A percentile compares a stretch with the other conserved stretches of the same genome.
phyloP scores from a whole-genome alignment of 1,140 invertebrate species.

The Zaprionus nigranus region DNA sequence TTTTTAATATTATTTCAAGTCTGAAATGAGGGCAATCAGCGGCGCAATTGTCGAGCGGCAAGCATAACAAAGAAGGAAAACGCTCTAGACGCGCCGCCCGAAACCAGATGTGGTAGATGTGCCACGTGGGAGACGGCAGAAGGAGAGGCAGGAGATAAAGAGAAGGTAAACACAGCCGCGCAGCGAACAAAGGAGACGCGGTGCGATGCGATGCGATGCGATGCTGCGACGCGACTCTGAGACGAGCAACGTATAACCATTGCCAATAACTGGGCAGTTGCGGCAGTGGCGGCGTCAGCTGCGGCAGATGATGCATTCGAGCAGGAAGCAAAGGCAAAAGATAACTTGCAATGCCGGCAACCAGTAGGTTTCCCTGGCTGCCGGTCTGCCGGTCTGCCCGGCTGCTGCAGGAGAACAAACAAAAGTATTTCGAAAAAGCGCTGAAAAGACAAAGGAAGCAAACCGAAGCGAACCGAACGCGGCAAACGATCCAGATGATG shows the following conservation, averaged over 20 bases:
- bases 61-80: slow-evolving; percentile 73
- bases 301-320: slow-evolving; percentile 42
- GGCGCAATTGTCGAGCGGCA: slow-evolving; percentile 79
- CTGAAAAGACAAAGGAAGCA: slow-evolving; percentile 49
- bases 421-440: slow-evolving; percentile 52
- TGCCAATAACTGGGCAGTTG: slow-evolving; percentile 58
- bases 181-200: slow-evolving; percentile 31
- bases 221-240: slow-evolving; percentile 27
- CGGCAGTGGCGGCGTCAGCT: slow-evolving; percentile 1
- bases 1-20: slow-evolving; percentile 83
- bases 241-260: slow-evolving; percentile 48
- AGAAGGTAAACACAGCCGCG: slow-evolving; percentile 29
- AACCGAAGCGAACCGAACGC: slow-evolving; percentile 21
- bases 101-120: slow-evolving; percentile 30
- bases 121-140: slow-evolving; percentile 19
- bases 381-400: neutral
- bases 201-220: slow-evolving; percentile 20
- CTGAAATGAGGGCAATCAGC: slow-evolving; percentile 82
- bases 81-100: slow-evolving; percentile 44
- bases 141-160: slow-evolving; percentile 1
- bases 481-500: slow-evolving; percentile 35
- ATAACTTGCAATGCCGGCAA: slow-evolving; percentile 31
- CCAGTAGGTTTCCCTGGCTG: slow-evolving; percentile 4
- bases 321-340: slow-evolving; percentile 39
- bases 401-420: slow-evolving; percentile 64